These are phyloP conservation scores for Drosophila formosana DNA, from an alignment of 2,888 invertebrate species.

Conservation along the genomic window DNA sequence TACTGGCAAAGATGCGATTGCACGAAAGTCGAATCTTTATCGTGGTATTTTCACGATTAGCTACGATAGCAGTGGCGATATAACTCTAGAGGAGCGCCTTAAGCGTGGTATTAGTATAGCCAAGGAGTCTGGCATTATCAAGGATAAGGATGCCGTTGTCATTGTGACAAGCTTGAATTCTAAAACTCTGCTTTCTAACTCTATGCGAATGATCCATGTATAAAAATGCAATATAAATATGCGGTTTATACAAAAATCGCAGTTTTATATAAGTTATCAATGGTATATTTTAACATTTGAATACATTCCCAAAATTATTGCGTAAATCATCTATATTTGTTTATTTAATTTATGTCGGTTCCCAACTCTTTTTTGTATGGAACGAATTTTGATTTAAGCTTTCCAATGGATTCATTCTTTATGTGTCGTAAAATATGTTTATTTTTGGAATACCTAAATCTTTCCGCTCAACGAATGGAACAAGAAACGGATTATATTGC, in stretches of 20 bases:
- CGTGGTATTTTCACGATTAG: conserved; percentile 95
- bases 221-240: neutral
- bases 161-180: conserved; percentile 98
- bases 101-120: conserved; percentile 93
- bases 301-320: too few relatives aligned
- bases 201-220: conserved; percentile 94
- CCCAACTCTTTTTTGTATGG: neutral
- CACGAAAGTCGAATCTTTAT: conserved; percentile 96
- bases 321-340: neutral
- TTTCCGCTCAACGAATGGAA: conserved; percentile 36
- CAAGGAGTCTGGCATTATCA: conserved; percentile 92
- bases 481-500: conserved; percentile 13
- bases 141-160: conserved; percentile 94
- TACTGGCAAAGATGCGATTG: conserved; percentile 92
- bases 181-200: conserved; percentile 97
- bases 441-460: neutral
- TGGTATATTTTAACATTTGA: too few relatives aligned
- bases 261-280: neutral
- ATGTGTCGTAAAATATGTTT: neutral
- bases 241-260: too few relatives aligned
- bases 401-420: neutral
- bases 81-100: conserved; percentile 90
- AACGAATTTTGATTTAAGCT: neutral
- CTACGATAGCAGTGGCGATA: conserved; percentile 88
- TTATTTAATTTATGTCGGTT: neutral